Conservation (phyloP, 2,888 invertebrate species). For the Synergus japonicus region DNA sequence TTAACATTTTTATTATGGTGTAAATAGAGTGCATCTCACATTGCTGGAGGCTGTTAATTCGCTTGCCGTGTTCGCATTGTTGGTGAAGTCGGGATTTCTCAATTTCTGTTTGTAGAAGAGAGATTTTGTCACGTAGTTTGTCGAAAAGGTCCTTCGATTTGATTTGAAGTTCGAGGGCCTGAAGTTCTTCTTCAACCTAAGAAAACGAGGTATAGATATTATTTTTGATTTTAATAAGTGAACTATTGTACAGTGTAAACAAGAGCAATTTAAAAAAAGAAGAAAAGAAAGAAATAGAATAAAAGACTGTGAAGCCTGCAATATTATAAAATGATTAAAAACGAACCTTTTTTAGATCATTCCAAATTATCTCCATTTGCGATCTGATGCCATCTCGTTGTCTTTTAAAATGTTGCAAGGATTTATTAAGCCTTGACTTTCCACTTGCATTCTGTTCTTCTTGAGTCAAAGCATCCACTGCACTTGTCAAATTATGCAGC, state of each 20-base stretch:
- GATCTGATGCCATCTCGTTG: conserved; percentile 69
- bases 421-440: conserved; percentile 72
- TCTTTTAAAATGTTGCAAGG: conserved; percentile 69
- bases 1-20: conserved; percentile 79
- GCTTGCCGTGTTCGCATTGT: conserved; percentile 76
- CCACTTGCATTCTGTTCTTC: conserved; percentile 73
- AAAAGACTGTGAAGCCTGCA: neutral
- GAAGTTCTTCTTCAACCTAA: conserved; percentile 63
- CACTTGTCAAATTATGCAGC: conserved; percentile 66
- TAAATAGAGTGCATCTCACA: conserved; percentile 79
- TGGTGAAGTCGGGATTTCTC: conserved; percentile 69
- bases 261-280: too few relatives aligned
- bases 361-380: conserved; percentile 69
- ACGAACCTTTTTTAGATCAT: conserved; percentile 61
- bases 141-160: conserved; percentile 60
- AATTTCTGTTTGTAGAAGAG: conserved; percentile 63
- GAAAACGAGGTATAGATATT: neutral
- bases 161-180: conserved; percentile 57
- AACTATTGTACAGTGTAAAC: too few relatives aligned
- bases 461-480: conserved; percentile 55
- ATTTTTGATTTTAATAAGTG: neutral
- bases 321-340: neutral
- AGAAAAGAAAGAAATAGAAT: too few relatives aligned
- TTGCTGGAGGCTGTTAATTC: conserved; percentile 77
- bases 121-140: conserved; percentile 60